Evolutionary conservation across 2,797 vertebrate species (phyloP).

Genomic region (Clarias pachynema): DNA sequence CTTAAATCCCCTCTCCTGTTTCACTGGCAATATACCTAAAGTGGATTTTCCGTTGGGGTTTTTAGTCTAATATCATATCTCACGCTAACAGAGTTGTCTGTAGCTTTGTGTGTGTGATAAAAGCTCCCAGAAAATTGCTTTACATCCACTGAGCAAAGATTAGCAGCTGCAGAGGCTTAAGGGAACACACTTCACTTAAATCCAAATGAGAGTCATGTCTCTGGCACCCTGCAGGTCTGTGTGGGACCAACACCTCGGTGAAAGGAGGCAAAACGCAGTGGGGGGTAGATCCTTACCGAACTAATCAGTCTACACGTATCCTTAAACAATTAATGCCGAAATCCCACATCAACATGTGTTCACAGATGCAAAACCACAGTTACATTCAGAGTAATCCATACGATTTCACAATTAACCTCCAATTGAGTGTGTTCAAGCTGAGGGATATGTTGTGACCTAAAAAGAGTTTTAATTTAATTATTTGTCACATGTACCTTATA

Average conservation of each 20-base stretch:
- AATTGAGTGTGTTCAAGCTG: constrained; percentile 26
- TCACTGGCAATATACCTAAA: constrained; percentile 17
- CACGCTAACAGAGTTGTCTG: constrained; percentile 37
- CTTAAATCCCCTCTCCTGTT: constrained; percentile 3
- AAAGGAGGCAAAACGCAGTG: constrained; percentile 39
- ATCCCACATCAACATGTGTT: constrained; percentile 50
- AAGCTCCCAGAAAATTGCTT: constrained; percentile 45
- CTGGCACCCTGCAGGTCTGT: constrained; percentile 24
- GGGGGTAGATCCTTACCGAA: constrained; percentile 47
- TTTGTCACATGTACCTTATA: no score
- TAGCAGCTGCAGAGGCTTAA: constrained; percentile 51
- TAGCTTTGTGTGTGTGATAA: constrained; percentile 36
- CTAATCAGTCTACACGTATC: constrained; percentile 46
- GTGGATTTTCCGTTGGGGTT: constrained; percentile 35
- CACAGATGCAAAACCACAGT: constrained; percentile 47
- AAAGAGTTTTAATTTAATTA: constrained; percentile 17
- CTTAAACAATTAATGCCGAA: constrained; percentile 57
- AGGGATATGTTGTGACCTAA: constrained; percentile 52
- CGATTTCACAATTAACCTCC: constrained; percentile 34
- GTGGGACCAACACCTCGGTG: constrained; percentile 32
- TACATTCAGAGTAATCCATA: constrained; percentile 52
- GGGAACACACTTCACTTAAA: constrained; percentile 41
- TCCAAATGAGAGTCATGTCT: constrained; percentile 37
- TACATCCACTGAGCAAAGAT: constrained; percentile 42
- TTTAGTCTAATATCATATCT: constrained; percentile 36